Percentiles rank a stretch among this genome's conserved stretches.
Evolutionary conservation across 2,113 vertebrate genomes (phyloP).

Genomic region (Saccopteryx bilineata): DNA sequence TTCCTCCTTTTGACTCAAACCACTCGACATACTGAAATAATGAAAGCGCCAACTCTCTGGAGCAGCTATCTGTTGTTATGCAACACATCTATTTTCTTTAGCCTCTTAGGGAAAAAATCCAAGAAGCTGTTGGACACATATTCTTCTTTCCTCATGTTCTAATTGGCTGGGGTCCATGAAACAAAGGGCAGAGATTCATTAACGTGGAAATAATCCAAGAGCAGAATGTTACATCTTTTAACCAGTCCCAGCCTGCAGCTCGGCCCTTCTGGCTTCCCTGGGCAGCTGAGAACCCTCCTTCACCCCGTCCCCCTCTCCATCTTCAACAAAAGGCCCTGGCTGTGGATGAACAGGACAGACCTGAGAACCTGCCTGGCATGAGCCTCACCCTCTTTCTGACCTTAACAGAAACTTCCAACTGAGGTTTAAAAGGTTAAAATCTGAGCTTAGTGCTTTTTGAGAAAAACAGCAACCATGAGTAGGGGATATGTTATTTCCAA

Average conservation of each 20-base stretch:
- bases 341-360: not conserved
- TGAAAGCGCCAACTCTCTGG: not conserved
- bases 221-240: not conserved
- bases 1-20: not conserved
- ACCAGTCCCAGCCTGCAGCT: not conserved
- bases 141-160: not conserved
- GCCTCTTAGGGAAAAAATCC: not conserved
- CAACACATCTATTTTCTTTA: slow-evolving; percentile 38
- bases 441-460: not conserved
- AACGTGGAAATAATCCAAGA: slow-evolving; percentile 35
- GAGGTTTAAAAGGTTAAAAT: not conserved
- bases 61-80: not conserved
- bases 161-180: not conserved
- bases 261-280: not conserved
- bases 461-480: not conserved
- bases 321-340: not conserved
- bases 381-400: not conserved
- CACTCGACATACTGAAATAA: not conserved
- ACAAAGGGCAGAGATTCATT: not conserved
- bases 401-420: not conserved
- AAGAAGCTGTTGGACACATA: not conserved
- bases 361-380: not conserved
- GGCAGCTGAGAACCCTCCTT: slow-evolving; percentile 2
- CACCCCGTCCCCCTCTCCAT: not conserved
- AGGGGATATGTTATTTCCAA: not conserved